Percentiles rank a stretch among this genome's conserved stretches.
phyloP scores from a whole-genome alignment of 2,888 invertebrate species.

The Pegoplata infirma region DNA sequence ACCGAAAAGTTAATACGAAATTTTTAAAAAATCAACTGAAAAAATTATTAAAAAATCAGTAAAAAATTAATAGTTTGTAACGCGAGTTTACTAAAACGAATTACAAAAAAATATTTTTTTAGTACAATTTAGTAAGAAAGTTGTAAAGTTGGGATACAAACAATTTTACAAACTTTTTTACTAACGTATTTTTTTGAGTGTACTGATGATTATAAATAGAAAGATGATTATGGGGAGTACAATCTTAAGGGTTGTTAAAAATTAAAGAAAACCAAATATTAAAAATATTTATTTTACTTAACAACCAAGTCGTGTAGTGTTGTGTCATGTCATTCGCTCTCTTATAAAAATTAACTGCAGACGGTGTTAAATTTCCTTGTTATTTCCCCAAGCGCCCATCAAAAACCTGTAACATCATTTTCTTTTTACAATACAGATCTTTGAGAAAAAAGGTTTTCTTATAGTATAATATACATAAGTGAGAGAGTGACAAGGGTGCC shows the following conservation, averaged over 20 bases:
- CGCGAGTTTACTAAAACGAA: too few relatives aligned
- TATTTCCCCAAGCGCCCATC: conserved; percentile 64
- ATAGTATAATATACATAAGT: conserved; percentile 15
- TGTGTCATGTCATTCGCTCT: conserved; percentile 1
- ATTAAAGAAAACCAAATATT: conserved; percentile 35
- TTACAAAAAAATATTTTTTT: too few relatives aligned
- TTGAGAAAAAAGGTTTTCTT: conserved; percentile 15
- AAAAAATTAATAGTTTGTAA: too few relatives aligned
- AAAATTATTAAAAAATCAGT: too few relatives aligned
- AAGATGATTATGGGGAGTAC: conserved; percentile 43
- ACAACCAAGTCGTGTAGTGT: conserved; percentile 9
- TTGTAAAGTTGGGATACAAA: too few relatives aligned
- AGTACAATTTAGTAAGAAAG: too few relatives aligned
- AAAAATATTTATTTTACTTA: conserved; percentile 14
- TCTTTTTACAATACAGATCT: background rate
- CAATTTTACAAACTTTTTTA: too few relatives aligned
- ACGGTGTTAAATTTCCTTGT: conserved; percentile 56
- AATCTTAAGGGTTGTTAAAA: conserved; percentile 37
- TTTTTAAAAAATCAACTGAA: too few relatives aligned
- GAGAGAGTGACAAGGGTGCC: conserved; percentile 24
- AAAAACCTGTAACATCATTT: conserved; percentile 43
- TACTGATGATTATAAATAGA: conserved; percentile 54
- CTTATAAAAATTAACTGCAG: conserved; percentile 44
- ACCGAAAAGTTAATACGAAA: too few relatives aligned
- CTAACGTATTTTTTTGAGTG: too few relatives aligned